Evolutionary conservation across 2,888 invertebrate species (phyloP), one percentile per base, ranked within the genome.

Genomic region (Chrysolina haemoptera): DNA sequence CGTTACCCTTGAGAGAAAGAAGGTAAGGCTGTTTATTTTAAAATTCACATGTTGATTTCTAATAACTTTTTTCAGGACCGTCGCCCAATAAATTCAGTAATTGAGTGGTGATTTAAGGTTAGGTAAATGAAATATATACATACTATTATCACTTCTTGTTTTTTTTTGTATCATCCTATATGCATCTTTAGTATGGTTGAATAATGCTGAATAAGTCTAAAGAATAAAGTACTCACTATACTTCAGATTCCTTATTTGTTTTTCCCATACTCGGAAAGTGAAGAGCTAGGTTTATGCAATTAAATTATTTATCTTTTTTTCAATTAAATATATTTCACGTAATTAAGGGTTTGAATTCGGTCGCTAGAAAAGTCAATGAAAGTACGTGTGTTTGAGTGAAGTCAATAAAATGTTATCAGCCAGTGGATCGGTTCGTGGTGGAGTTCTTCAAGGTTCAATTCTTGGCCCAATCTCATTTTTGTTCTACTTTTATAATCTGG

Each of bases 1-100:
- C 87, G 41, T 79, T 88, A 71, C 87, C 88, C 12, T 70, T 85
- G 18, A 83, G 78, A 65, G 87, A 88, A 82, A 84, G 87, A 82
- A 82, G 80, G 80, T 81, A 78, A 48, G 4, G 40, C 43, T n/a
- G n/a, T 62, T 27, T 48, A 5, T 55, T 40, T 62, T 8, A 64
- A 12, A 35, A 55, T 62, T 64, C n/a, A 0, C 68, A 43, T 62
- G 14, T 11, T 64, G 12, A 22, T 22, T 59, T 12, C 68, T 71
- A 20, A 35, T 22, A 64, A 43, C 66, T 8, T 69, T 75, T 75
- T 75, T 48, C 55, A 72, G 72, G 59, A 67, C 62, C 18, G 53
- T 16, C 4, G 43, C n/a, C 1, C 35, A n/a, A 16, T 22, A 8
- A 8, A 8, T 6, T 35, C 35, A 0, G 35, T 35, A 35, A 35